phyloP scores from a whole-genome alignment of 2,797 vertebrate genomes.

The Gambelia wislizenii region DNA sequence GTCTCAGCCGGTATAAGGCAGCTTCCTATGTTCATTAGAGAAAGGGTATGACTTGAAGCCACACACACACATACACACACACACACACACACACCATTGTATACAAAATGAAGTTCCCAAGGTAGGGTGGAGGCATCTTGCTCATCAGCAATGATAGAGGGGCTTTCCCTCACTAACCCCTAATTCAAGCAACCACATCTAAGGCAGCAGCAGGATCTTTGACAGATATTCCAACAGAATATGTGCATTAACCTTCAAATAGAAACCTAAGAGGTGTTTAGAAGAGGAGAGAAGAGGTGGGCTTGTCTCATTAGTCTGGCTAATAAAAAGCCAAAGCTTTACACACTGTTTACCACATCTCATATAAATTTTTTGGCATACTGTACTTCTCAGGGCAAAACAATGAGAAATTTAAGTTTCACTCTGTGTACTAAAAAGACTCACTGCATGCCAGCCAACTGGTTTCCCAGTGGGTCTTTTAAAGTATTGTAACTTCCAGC shows the following conservation, averaged over 20 bases:
- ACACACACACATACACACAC: too few relatives aligned
- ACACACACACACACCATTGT: too few relatives aligned
- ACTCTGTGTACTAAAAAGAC: conserved; percentile 26
- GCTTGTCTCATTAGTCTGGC: neutral
- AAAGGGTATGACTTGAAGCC: neutral
- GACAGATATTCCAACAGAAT: neutral
- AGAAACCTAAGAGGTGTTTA: neutral
- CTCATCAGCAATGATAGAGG: neutral
- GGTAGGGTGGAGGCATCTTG: neutral
- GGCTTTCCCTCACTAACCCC: neutral
- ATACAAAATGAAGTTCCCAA: neutral
- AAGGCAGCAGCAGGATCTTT: too few relatives aligned
- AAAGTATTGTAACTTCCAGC: conserved; percentile 59
- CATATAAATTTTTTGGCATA: conserved; percentile 68
- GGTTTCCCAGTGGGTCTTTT: conserved; percentile 32
- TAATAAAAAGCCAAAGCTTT: conserved; percentile 47
- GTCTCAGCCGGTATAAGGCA: too few relatives aligned
- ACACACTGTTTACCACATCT: conserved; percentile 45
- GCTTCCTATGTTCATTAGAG: neutral
- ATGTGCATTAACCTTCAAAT: too few relatives aligned
- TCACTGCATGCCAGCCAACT: conserved; percentile 59
- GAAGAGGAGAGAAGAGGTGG: neutral
- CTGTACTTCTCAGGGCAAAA: conserved; percentile 43
- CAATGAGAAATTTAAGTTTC: conserved; percentile 48
- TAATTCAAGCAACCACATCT: neutral